Evolutionary conservation across 2,888 invertebrate species (phyloP), one percentile per base, ranked within the genome.

Genomic region (Aporophyla lueneburgensis): DNA sequence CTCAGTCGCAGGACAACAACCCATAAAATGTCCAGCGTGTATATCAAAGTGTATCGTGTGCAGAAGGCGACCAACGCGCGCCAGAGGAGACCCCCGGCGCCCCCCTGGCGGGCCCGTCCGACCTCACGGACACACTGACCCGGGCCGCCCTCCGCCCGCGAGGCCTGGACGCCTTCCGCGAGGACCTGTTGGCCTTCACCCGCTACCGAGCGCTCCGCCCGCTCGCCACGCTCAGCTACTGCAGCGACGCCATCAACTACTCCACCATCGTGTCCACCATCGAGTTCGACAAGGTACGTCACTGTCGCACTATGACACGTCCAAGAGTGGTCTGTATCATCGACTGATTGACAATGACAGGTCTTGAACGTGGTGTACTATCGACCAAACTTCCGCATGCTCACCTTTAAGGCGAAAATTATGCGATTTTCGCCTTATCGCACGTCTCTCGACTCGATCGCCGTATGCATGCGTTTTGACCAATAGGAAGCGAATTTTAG

Each of bases 211-310:
- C 98, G 24, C 96, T 99, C 83, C 97, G 98, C 19, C 98, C 98
- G 27, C 96, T 99, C 12, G 99, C 99, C 7, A 99, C 99, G 9
- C 96, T 99, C 7, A 98, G 98, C 86, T 99, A 99, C 94, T 98
- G 99, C 83, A 98, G 98, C 90, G 99, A 99, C 93, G 97, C 99
- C 71, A 98, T 98, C 92, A 98, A 98, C 92, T 98, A 98, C 91
- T 98, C 98, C 6, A 98, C 98, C 9, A 98, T 98, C 84, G 98
- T 98, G 9, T 98, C 98, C 43, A 99, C 99, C 89, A 99, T 99
- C 87, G 99, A 99, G 94, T 99, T 99, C 95, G 99, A 99, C 93
- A 98, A 99, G 94, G 67, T 59, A 33, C 3, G 54, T 54, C 1
- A 10, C 10, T n/a, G n/a, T n/a, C n/a, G n/a, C n/a, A n/a, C n/a